Evolutionary conservation across 2,113 vertebrate species (phyloP).

Genomic region (Melanocharis versteri): DNA sequence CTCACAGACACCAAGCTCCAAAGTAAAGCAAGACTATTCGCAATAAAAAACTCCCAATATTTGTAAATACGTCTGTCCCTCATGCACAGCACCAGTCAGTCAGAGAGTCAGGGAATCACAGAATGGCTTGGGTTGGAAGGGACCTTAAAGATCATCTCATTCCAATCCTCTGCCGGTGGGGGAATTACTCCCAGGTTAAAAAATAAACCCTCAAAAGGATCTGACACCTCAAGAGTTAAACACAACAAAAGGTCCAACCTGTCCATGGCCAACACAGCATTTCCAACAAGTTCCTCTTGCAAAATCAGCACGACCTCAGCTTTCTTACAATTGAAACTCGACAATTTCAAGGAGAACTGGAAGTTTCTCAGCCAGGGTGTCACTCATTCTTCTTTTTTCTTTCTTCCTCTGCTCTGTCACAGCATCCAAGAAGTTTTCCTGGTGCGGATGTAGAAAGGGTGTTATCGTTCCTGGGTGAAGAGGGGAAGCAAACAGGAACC

Average conservation of each 20-base stretch:
- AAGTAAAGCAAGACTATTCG: not conserved
- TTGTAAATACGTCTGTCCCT: fast-evolving
- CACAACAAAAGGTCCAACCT: not conserved
- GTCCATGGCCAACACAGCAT: fast-evolving
- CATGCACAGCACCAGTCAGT: fast-evolving
- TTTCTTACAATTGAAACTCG: not conserved
- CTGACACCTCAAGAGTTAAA: not conserved
- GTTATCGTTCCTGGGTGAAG: not conserved
- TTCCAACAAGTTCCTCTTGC: not conserved
- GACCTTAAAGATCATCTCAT: not conserved
- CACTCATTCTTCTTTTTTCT: not conserved
- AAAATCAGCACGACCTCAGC: not conserved
- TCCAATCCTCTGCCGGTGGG: not conserved
- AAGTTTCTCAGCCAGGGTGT: not conserved
- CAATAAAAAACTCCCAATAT: fast-evolving
- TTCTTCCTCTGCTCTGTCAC: not conserved
- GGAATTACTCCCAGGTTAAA: not conserved
- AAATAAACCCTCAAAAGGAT: not conserved
- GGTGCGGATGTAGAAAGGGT: not conserved
- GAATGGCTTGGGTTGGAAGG: not conserved
- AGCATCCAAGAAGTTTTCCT: not conserved
- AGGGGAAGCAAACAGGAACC: not conserved
- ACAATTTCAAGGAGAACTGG: not conserved
- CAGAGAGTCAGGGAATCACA: too few species aligned
- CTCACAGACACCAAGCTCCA: not conserved